These are phyloP conservation scores for Pseudomyrmex pallidus DNA, from an alignment of 1,140 invertebrate species.

Conservation along the genomic window DNA sequence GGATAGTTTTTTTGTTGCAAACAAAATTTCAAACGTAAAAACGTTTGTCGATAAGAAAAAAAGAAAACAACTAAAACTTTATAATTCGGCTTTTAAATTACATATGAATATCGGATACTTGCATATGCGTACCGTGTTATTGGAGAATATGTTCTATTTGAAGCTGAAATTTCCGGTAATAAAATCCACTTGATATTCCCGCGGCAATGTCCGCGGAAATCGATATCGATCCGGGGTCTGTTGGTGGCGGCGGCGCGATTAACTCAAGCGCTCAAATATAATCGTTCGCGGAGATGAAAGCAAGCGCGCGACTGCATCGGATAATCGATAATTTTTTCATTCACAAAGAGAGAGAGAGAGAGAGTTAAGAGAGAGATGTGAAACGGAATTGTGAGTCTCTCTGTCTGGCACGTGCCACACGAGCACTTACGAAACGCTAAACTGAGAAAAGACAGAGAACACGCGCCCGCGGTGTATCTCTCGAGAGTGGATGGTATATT, in stretches of 20 bases:
- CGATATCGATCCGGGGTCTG: constrained; percentile 12
- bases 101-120: neutral
- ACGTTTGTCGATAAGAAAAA: too few species aligned
- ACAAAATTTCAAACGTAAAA: too few species aligned
- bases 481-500: neutral
- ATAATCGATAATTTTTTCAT: constrained; percentile 42
- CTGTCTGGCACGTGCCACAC: constrained; percentile 30
- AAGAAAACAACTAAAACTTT: neutral
- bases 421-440: constrained; percentile 45
- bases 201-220: neutral
- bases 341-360: neutral
- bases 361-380: neutral
- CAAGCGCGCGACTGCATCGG: neutral
- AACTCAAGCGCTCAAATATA: neutral
- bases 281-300: constrained; percentile 31
- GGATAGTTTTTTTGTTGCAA: too few species aligned
- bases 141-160: neutral
- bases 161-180: neutral
- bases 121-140: neutral
- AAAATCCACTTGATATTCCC: neutral
- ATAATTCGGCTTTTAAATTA: neutral
- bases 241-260: neutral
- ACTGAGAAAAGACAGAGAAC: constrained; percentile 36
- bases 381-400: constrained; percentile 12
- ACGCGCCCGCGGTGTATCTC: constrained; percentile 9